Conservation (phyloP, 2,797 vertebrate species). For the Heterohyrax brucei region DNA sequence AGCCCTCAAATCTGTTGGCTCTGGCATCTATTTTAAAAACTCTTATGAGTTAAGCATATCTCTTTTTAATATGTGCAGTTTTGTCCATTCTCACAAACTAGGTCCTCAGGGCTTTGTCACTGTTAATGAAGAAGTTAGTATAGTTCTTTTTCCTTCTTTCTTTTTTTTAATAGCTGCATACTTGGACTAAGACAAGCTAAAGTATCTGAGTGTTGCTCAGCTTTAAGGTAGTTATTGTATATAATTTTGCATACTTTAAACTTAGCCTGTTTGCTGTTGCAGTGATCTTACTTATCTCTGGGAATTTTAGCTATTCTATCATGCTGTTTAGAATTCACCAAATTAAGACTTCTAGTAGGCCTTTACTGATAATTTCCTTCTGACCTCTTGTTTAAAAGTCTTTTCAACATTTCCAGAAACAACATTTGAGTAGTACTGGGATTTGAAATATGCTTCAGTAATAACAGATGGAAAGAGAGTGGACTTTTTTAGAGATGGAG, state of each 20-base stretch:
- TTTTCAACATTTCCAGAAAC: slow-evolving; percentile 65
- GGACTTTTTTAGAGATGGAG: slow-evolving; percentile 45
- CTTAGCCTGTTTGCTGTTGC: slow-evolving; percentile 52
- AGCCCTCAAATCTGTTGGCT: slow-evolving; percentile 55
- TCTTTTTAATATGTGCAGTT: slow-evolving; percentile 69
- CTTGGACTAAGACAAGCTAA: slow-evolving; percentile 65
- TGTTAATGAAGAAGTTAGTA: slow-evolving; percentile 57
- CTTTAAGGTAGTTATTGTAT: slow-evolving; percentile 56
- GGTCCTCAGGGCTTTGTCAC: slow-evolving; percentile 52
- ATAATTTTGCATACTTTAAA: slow-evolving; percentile 72
- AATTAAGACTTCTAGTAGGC: slow-evolving; percentile 58
- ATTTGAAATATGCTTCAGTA: slow-evolving; percentile 55
- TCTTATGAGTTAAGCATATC: slow-evolving; percentile 43
- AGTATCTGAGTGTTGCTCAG: slow-evolving; percentile 54
- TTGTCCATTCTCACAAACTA: slow-evolving; percentile 69
- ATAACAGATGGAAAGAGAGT: slow-evolving; percentile 59
- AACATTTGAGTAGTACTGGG: slow-evolving; percentile 33
- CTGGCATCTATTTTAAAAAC: slow-evolving; percentile 56
- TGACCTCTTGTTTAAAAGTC: slow-evolving; percentile 56
- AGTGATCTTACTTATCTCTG: slow-evolving; percentile 72
- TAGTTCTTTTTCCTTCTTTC: slow-evolving; percentile 44
- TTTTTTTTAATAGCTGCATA: slow-evolving; percentile 1
- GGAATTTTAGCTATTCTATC: slow-evolving; percentile 27
- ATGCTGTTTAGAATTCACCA: slow-evolving; percentile 64
- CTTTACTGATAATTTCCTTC: slow-evolving; percentile 6